phyloP scores from a whole-genome alignment of 2,797 vertebrate species.

The Acridotheres tristis region DNA sequence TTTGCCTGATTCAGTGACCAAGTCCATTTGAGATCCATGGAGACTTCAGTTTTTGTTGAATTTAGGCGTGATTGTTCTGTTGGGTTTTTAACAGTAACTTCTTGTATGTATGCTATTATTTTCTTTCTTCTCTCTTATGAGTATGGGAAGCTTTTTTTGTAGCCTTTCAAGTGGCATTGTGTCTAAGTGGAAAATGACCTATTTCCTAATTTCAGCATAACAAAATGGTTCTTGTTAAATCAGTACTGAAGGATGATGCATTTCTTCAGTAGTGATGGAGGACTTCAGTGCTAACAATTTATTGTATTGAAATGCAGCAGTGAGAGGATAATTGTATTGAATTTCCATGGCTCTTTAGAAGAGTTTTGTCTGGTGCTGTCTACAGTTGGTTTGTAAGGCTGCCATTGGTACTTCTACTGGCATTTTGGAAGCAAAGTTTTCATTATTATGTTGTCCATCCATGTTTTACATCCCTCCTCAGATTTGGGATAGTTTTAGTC shows the following conservation, averaged over 20 bases:
- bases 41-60: background rate
- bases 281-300: background rate
- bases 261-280: background rate
- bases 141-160: background rate
- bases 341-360: background rate
- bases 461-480: background rate
- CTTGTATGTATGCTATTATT: background rate
- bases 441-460: background rate
- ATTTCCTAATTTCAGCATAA: background rate
- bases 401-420: background rate
- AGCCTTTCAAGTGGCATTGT: background rate
- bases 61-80: rapidly evolving
- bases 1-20: background rate
- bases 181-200: background rate
- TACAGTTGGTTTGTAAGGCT: background rate
- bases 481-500: background rate
- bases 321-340: background rate
- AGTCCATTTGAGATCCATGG: background rate
- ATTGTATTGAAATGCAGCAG: background rate
- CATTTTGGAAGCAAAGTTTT: background rate
- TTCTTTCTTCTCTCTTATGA: background rate
- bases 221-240: background rate
- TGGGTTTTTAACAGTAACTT: background rate
- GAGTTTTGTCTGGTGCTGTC: background rate
- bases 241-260: background rate